Conservation (phyloP, 2,888 invertebrate species). For the Drosophila parthenogenetica region DNA sequence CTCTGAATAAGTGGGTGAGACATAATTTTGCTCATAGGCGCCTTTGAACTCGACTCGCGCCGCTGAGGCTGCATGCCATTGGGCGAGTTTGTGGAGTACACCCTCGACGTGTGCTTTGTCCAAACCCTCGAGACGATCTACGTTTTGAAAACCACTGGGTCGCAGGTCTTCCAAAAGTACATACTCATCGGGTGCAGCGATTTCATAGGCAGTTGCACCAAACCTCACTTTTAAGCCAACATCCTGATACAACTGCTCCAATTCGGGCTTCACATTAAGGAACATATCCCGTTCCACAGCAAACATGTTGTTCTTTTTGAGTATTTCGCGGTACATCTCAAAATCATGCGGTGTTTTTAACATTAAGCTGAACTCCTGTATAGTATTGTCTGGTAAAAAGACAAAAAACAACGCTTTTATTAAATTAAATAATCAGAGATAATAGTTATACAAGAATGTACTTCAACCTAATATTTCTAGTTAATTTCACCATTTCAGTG, state of each 20-base stretch:
- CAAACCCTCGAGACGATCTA: conserved; percentile 5
- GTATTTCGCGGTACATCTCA: conserved; percentile 54
- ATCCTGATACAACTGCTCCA: conserved; percentile 65
- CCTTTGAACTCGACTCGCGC: too few relatives aligned
- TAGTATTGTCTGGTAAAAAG: conserved; percentile 2
- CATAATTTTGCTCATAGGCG: too few relatives aligned
- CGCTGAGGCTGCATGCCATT: too few relatives aligned
- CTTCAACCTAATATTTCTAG: background rate
- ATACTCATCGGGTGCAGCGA: conserved; percentile 57
- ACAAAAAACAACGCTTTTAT: too few relatives aligned
- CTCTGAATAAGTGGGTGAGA: conserved; percentile 3
- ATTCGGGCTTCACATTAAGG: conserved; percentile 62
- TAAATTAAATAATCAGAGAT: background rate
- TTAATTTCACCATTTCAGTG: too few relatives aligned
- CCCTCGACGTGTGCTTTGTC: conserved; percentile 5
- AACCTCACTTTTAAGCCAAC: conserved; percentile 55
- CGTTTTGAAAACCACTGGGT: conserved; percentile 9
- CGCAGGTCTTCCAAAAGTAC: conserved; percentile 66
- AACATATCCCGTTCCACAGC: conserved; percentile 72
- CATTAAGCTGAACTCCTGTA: conserved; percentile 54
- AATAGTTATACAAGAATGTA: background rate
- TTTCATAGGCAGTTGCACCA: conserved; percentile 52
- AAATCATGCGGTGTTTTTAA: conserved; percentile 61
- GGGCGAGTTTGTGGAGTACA: background rate
- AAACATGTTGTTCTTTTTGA: conserved; percentile 66